Evolutionary conservation across 1,140 invertebrate species (phyloP), one percentile per base, ranked within the genome.

Genomic region (Drosophila nigromelanica): DNA sequence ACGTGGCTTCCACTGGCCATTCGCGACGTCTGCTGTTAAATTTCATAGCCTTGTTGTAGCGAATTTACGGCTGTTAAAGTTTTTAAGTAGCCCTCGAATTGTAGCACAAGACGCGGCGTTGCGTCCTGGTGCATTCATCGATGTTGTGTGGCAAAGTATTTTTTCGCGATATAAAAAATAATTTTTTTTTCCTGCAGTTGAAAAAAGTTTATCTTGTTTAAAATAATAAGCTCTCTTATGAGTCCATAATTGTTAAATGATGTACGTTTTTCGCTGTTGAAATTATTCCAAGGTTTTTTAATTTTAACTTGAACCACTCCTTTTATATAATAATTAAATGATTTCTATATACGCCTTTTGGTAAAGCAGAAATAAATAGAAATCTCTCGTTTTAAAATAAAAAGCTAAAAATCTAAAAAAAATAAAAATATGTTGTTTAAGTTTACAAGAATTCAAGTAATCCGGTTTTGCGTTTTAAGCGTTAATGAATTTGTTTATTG

Each of bases 31-130:
- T 74, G 80, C 81, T 86, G 86, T 86, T 86, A 86, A 86, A 86
- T 86, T 86, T 86, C 77, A 86, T 86, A 80, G 81, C 81, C 81
- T 72, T 74, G 80, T 86, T 85, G 81, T 69, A 62, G 67, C 70
- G 77, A 78, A 86, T 86, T 85, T 86, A 86, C 74, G 82, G 71
- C 78, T 80, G 48, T 80, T 86, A 63, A 86, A 86, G 74, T 78
- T 86, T 78, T 85, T 85, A 86, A 85, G 77, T 85, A 85, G 78
- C 78, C 63, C 50, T 75, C 69, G 76, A 52, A 75, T 18, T 62
- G 70, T 60, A 62, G 58, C 43, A 10, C 43, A 70, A 18, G 42
- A 18, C 4, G 33, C 7, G 12, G 8, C 18, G 37, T n/a, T 21
- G 24, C 47, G 35, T n/a, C 11, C 6, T 15, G 4, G 0, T 11